Evolutionary conservation across 2,888 invertebrate species (phyloP).

Genomic region (Allolobophora icterica): DNA sequence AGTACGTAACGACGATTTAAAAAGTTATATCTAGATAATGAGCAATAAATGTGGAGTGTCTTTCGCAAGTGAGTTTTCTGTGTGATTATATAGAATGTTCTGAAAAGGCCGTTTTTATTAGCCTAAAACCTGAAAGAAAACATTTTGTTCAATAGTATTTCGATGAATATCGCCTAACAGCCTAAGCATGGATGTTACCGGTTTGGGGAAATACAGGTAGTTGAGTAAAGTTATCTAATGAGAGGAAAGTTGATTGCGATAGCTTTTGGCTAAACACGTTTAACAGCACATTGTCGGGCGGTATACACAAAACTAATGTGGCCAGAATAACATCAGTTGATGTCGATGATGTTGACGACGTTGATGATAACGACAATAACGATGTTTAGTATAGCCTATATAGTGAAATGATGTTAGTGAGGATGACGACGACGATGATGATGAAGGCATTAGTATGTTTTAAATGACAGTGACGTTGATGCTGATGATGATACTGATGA

Average conservation of each 20-base stretch:
- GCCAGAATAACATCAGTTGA: background rate
- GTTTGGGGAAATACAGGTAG: background rate
- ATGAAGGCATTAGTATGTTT: background rate
- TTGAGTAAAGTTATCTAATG: background rate
- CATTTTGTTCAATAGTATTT: background rate
- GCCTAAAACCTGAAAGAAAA: background rate
- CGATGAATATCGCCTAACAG: background rate
- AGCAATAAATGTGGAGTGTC: too few species aligned
- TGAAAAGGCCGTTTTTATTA: background rate
- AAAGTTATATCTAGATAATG: too few species aligned
- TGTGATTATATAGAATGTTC: background rate
- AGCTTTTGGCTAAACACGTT: background rate
- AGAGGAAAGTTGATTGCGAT: background rate
- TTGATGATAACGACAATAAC: too few species aligned
- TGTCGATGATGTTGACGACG: background rate
- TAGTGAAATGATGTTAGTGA: too few species aligned
- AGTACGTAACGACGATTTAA: too few species aligned
- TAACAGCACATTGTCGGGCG: background rate
- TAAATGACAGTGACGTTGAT: background rate
- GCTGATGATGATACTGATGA: background rate
- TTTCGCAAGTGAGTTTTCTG: too few species aligned
- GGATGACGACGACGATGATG: too few species aligned
- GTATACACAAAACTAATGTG: background rate
- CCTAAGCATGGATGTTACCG: background rate
- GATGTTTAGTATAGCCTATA: too few species aligned